phyloP scores from a whole-genome alignment of 2,113 vertebrate species.

The Sardina pilchardus region DNA sequence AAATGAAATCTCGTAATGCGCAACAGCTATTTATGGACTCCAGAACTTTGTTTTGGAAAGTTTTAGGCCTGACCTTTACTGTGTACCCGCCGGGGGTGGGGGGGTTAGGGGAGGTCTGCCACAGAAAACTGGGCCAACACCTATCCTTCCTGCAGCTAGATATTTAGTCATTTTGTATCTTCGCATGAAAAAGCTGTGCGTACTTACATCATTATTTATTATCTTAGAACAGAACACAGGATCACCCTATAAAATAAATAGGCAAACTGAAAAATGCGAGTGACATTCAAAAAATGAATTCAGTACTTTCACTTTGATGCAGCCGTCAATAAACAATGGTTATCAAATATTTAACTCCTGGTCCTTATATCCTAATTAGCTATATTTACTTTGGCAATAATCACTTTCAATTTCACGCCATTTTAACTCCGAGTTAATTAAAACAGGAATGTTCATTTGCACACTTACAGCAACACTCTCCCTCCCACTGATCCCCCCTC shows the following conservation, averaged over 20 bases:
- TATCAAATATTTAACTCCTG: slow-evolving; percentile 71
- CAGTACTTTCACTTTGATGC: slow-evolving; percentile 51
- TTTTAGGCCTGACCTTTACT: neutral
- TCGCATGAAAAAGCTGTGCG: neutral
- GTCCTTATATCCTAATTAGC: slow-evolving; percentile 76
- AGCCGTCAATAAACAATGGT: slow-evolving; percentile 69
- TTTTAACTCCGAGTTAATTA: slow-evolving; percentile 81
- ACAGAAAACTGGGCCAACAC: neutral
- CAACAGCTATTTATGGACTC: neutral
- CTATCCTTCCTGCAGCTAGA: neutral
- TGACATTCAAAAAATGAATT: slow-evolving; percentile 3
- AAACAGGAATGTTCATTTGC: slow-evolving; percentile 73
- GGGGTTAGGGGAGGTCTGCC: neutral
- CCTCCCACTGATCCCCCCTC: slow-evolving; percentile 46
- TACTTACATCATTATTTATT: neutral
- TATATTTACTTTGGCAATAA: slow-evolving; percentile 76
- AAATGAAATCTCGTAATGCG: neutral
- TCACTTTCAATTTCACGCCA: slow-evolving; percentile 79
- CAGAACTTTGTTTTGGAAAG: neutral
- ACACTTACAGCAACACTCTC: slow-evolving; percentile 61
- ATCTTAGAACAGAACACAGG: neutral
- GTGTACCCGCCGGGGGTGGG: no score
- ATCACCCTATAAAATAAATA: neutral
- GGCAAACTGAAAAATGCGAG: neutral
- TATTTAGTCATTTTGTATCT: neutral